Evolutionary conservation across 2,113 vertebrate genomes (phyloP).

Genomic region (Neomonachus schauinslandi): DNA sequence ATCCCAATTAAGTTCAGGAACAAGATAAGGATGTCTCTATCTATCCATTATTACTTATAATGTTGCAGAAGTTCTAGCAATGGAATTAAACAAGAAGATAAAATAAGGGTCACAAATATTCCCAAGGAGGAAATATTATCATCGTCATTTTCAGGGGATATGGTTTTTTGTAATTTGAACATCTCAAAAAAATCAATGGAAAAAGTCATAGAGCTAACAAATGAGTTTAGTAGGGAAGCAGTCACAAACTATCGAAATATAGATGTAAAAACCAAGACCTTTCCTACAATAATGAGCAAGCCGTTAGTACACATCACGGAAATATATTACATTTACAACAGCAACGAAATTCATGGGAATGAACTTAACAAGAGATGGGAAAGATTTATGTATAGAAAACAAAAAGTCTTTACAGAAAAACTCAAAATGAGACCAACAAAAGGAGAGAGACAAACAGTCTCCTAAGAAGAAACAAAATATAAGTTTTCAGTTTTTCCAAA

Average conservation of each 20-base stretch:
- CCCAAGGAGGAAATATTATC: conserved; percentile 32
- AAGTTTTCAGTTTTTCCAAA: background rate
- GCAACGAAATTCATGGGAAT: conserved; percentile 35
- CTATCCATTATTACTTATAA: background rate
- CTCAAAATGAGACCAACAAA: background rate
- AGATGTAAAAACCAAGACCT: conserved; percentile 42
- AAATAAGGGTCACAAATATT: conserved; percentile 58
- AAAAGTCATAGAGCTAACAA: conserved; percentile 18
- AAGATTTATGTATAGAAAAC: conserved; percentile 51
- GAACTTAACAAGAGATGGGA: conserved; percentile 18
- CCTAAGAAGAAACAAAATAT: background rate
- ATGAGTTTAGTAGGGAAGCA: background rate
- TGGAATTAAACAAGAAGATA: conserved; percentile 55
- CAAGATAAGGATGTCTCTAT: background rate
- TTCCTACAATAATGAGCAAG: conserved; percentile 38
- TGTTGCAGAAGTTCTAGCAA: conserved; percentile 9
- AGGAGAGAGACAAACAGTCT: background rate
- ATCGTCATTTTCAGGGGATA: conserved; percentile 37
- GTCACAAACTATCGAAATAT: background rate
- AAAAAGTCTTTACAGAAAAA: conserved; percentile 11
- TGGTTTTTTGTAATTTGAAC: conserved; percentile 46
- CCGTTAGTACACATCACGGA: background rate
- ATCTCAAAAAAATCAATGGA: conserved; percentile 9
- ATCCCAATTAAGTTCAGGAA: conserved; percentile 3
- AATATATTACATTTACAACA: conserved; percentile 16